Conservation (phyloP, 1,140 invertebrate species). For the Teleopsis dalmanni region DNA sequence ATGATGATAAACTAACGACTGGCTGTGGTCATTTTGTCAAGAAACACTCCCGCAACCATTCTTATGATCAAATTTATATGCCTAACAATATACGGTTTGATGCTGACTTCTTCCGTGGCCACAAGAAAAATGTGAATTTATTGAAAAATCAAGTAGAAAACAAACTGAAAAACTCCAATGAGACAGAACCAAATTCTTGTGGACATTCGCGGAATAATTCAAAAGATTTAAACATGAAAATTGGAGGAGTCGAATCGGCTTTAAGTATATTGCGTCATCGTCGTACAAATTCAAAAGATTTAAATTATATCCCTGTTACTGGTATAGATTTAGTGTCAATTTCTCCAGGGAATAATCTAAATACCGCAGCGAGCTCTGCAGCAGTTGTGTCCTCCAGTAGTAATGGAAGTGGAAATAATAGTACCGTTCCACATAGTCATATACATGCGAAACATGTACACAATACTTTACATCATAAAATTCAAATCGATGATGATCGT, state of each 20-base stretch:
- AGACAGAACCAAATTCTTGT: conserved; percentile 25
- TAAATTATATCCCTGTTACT: conserved; percentile 29
- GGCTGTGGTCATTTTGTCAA: conserved; percentile 40
- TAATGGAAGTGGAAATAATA: neutral
- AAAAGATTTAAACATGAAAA: conserved; percentile 46
- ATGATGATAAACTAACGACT: conserved; percentile 37
- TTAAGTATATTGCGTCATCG: conserved; percentile 50
- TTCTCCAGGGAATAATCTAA: neutral
- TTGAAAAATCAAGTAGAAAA: conserved; percentile 31
- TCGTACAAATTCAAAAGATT: conserved; percentile 50
- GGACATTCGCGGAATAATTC: conserved; percentile 51
- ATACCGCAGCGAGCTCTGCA: neutral
- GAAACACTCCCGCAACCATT: conserved; percentile 42
- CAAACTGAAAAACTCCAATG: conserved; percentile 40
- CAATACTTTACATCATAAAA: conserved; percentile 35
- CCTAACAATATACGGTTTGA: conserved; percentile 43
- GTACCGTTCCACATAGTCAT: neutral
- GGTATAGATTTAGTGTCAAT: conserved; percentile 3
- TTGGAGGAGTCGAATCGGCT: conserved; percentile 16
- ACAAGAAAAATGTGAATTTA: conserved; percentile 40
- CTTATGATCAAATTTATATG: conserved; percentile 44
- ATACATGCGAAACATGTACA: conserved; percentile 12
- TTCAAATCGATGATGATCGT: conserved; percentile 41
- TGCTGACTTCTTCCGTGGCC: conserved; percentile 35
- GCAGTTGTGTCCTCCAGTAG: neutral